These are phyloP conservation scores for Popillia japonica DNA, from an alignment of 1,140 invertebrate genomes.

Conservation along the genomic window DNA sequence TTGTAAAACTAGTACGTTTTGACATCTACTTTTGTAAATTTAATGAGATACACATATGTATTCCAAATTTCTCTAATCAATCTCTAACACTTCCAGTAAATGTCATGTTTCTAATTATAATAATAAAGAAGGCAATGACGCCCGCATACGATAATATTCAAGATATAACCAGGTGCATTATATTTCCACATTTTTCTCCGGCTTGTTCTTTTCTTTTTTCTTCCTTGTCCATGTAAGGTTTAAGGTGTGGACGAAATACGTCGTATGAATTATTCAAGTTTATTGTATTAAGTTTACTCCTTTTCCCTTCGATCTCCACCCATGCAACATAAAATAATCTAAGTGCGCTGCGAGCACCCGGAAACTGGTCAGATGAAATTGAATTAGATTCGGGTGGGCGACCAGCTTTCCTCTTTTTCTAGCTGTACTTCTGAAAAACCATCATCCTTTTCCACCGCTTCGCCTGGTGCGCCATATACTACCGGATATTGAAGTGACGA, in stretches of 20 bases:
- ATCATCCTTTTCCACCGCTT: neutral
- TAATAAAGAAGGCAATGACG: too few species aligned
- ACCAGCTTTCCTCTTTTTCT: neutral
- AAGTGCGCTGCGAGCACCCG: neutral
- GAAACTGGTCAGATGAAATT: slow-evolving; percentile 18
- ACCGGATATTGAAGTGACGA: slow-evolving; percentile 17
- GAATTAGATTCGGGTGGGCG: slow-evolving; percentile 8
- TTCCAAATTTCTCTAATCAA: too few species aligned
- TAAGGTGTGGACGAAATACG: neutral
- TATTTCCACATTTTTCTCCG: neutral
- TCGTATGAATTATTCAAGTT: neutral
- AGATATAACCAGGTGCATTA: neutral
- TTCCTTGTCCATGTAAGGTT: neutral
- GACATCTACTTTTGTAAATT: too few species aligned
- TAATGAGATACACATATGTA: too few species aligned
- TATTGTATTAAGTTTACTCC: slow-evolving; percentile 10
- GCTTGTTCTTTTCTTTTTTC: neutral
- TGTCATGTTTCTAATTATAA: too few species aligned
- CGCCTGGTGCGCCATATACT: neutral
- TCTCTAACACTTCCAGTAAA: too few species aligned
- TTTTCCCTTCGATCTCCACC: neutral
- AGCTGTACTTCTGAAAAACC: neutral
- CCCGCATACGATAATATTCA: too few species aligned
- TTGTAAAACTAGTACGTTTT: too few species aligned
- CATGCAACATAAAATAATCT: neutral